phyloP scores from a whole-genome alignment of 1,140 invertebrate species.

The Glossosoma conforme region DNA sequence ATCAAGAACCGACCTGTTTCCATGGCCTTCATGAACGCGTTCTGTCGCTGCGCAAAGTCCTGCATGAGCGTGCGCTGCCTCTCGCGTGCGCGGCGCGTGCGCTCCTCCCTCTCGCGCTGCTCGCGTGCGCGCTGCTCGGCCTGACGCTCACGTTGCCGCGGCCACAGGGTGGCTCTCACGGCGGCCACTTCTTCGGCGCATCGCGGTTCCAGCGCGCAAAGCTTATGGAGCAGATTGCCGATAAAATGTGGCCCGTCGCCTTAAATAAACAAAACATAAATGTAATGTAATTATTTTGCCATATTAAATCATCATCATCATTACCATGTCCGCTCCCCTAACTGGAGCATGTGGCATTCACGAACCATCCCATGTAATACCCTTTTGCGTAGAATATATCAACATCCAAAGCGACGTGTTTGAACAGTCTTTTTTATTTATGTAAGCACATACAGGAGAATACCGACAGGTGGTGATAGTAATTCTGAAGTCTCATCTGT shows the following conservation, averaged over 20 bases:
- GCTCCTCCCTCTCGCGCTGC: constrained; percentile 71
- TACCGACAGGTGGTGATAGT: too few relatives aligned
- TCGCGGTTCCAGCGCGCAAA: constrained; percentile 63
- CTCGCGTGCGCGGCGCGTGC: constrained; percentile 77
- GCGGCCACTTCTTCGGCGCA: constrained; percentile 63
- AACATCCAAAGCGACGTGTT: too few relatives aligned
- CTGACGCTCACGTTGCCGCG: constrained; percentile 69
- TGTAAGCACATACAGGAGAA: too few relatives aligned
- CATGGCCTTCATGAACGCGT: constrained; percentile 86
- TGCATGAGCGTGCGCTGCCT: constrained; percentile 88
- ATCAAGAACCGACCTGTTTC: constrained; percentile 51
- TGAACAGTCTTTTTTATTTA: too few relatives aligned
- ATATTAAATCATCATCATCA: too few relatives aligned
- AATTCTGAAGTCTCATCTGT: too few relatives aligned
- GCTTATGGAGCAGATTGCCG: constrained; percentile 67
- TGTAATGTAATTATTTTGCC: too few relatives aligned
- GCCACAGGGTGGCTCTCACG: constrained; percentile 69
- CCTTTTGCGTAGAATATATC: too few relatives aligned
- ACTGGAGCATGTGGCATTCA: too few relatives aligned
- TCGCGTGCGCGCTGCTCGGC: constrained; percentile 68
- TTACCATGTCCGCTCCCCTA: too few relatives aligned
- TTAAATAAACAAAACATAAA: too few relatives aligned
- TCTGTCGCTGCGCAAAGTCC: constrained; percentile 87
- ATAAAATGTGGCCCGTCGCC: constrained; percentile 86
- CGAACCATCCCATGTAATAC: too few relatives aligned